Evolutionary conservation across 2,888 invertebrate species (phyloP).

Genomic region (Carterocephalus palaemon): DNA sequence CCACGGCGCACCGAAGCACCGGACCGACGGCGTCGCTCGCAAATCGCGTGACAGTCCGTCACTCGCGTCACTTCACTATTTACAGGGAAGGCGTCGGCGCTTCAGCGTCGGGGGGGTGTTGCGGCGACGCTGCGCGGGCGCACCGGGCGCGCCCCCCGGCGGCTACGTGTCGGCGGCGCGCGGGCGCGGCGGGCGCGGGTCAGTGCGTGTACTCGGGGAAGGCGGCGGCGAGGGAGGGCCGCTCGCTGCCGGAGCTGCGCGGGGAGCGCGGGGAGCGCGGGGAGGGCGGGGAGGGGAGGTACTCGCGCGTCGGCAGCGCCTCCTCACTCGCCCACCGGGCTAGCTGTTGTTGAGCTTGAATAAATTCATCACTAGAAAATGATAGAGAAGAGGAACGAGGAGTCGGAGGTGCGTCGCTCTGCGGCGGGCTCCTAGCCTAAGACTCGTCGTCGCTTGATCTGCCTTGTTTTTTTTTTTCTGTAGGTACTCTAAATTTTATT

Average conservation of each 20-base stretch:
- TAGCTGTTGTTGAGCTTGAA: conserved; percentile 98
- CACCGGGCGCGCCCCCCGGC: neutral
- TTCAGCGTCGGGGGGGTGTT: neutral
- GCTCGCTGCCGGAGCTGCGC: conserved; percentile 64
- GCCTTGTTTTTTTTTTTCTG: neutral
- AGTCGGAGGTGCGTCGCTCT: conserved; percentile 63
- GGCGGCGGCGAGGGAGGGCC: conserved; percentile 47
- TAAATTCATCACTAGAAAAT: conserved; percentile 98
- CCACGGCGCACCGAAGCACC: neutral
- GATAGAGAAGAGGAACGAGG: conserved; percentile 88
- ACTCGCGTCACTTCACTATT: conserved; percentile 3
- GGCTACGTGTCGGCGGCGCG: too few species aligned
- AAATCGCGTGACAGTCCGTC: too few species aligned
- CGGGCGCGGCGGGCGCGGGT: conserved; percentile 65
- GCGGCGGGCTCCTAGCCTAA: conserved; percentile 35
- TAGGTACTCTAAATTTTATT: neutral
- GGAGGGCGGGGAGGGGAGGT: conserved; percentile 61
- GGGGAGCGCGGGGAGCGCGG: conserved; percentile 46
- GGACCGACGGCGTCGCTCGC: neutral
- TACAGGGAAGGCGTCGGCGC: conserved; percentile 2
- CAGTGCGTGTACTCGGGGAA: conserved; percentile 54
- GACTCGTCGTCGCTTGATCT: conserved; percentile 3
- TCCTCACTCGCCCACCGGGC: conserved; percentile 97
- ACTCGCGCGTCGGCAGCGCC: conserved; percentile 80
- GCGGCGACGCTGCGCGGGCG: neutral